A percentile compares a stretch with the other conserved stretches of the same genome.
Conservation (phyloP, 2,888 invertebrate genomes). For the Tubulanus polymorphus region DNA sequence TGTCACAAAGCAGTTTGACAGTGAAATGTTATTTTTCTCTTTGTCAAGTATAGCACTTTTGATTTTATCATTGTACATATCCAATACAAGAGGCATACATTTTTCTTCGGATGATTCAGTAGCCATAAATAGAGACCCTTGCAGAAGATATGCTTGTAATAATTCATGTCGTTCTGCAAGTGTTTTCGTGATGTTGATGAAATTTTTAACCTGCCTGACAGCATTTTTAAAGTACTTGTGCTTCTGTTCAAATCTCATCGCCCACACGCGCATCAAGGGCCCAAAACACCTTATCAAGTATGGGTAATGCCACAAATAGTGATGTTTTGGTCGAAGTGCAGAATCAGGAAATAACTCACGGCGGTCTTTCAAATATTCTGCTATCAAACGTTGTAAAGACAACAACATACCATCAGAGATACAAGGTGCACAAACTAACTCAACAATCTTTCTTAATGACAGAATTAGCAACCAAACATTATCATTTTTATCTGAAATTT, state of each 20-base stretch:
- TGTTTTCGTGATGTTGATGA: constrained; percentile 11
- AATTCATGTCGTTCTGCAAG: constrained; percentile 19
- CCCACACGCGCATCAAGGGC: constrained; percentile 19
- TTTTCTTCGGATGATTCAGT: neutral
- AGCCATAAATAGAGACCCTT: constrained; percentile 7
- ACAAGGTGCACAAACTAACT: constrained; percentile 12
- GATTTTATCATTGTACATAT: neutral
- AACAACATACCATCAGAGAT: constrained; percentile 5
- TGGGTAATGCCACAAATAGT: constrained; percentile 18
- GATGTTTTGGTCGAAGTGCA: constrained; percentile 15
- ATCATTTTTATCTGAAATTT: constrained; percentile 2
- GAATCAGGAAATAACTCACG: constrained; percentile 7
- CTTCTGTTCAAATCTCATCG: constrained; percentile 22
- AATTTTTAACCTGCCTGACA: constrained; percentile 17
- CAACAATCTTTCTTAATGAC: constrained; percentile 12
- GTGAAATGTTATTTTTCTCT: too few species aligned
- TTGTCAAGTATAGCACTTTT: too few species aligned
- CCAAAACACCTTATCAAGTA: constrained; percentile 17
- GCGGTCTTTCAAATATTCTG: constrained; percentile 6
- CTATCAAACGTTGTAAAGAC: constrained; percentile 8
- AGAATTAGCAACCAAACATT: constrained; percentile 14
- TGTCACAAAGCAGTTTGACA: too few species aligned
- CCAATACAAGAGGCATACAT: neutral
- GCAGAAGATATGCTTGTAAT: constrained; percentile 14
- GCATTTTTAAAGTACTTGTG: constrained; percentile 21